These are phyloP conservation scores for Eurystomus glaucurus DNA, from an alignment of 2,797 vertebrate species.

Conservation along the genomic window DNA sequence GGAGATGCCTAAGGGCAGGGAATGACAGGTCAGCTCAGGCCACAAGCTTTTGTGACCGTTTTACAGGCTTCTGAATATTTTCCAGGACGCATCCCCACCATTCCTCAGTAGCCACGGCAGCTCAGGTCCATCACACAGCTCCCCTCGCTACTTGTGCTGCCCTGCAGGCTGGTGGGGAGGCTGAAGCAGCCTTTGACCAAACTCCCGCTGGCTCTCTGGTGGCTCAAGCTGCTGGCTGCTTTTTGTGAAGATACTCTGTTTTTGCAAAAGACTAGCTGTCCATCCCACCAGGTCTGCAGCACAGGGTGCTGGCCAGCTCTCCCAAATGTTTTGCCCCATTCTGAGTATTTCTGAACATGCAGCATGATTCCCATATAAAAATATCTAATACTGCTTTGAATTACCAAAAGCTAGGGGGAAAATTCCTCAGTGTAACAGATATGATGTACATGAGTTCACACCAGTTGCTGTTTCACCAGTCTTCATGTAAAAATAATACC, in stretches of 20 bases:
- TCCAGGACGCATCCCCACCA: accelerated
- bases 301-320: background rate
- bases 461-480: background rate
- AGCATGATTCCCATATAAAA: background rate
- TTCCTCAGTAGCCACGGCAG: accelerated
- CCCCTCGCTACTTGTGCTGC: accelerated
- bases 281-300: background rate
- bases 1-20: background rate
- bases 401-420: background rate
- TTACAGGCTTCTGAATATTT: background rate
- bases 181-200: background rate
- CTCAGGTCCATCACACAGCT: accelerated
- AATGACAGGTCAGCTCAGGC: background rate
- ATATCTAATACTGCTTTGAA: background rate
- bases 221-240: background rate
- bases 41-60: background rate
- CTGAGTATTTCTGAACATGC: background rate
- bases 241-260: accelerated
- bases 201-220: accelerated
- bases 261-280: background rate
- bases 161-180: background rate
- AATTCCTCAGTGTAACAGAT: background rate
- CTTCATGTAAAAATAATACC: background rate
- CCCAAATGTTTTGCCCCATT: background rate
- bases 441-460: background rate